A percentile compares a stretch with the other conserved stretches of the same genome.
phyloP scores from a whole-genome alignment of 2,797 vertebrate genomes.

The Clarias pachynema region DNA sequence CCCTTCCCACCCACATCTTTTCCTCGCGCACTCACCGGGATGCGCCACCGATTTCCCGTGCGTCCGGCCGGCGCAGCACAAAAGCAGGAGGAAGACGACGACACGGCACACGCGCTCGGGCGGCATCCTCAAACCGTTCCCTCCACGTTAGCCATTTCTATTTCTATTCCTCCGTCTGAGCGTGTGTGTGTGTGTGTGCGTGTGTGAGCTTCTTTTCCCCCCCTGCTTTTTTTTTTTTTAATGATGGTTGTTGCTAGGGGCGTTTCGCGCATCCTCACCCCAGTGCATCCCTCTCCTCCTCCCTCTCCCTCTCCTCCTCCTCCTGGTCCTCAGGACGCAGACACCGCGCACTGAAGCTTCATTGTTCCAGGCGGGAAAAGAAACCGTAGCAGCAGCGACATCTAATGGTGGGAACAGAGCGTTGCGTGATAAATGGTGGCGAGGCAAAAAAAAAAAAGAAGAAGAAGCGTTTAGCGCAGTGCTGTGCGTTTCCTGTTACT shows the following conservation, averaged over 20 bases:
- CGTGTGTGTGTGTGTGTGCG: neutral
- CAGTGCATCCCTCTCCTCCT: slow-evolving; percentile 18
- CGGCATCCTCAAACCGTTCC: slow-evolving; percentile 63
- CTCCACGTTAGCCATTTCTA: slow-evolving; percentile 44
- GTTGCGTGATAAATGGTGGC: neutral
- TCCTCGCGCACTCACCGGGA: slow-evolving; percentile 72
- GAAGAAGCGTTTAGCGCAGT: no score
- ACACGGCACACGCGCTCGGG: slow-evolving; percentile 63
- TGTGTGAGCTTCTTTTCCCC: neutral
- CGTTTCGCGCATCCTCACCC: slow-evolving; percentile 40
- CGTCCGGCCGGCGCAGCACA: slow-evolving; percentile 63
- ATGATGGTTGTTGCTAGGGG: slow-evolving; percentile 51
- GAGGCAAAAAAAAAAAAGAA: no score
- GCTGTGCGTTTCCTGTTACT: neutral
- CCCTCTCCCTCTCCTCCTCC: slow-evolving; percentile 11
- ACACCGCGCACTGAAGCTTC: neutral
- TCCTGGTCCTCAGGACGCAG: neutral
- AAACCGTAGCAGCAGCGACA: neutral
- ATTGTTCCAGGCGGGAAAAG: slow-evolving; percentile 10
- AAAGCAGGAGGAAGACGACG: slow-evolving; percentile 65
- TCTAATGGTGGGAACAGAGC: slow-evolving; percentile 1
- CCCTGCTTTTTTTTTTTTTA: slow-evolving; percentile 18
- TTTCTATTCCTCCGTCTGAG: slow-evolving; percentile 18
- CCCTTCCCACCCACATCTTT: slow-evolving; percentile 50
- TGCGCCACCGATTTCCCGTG: slow-evolving; percentile 72